Conservation (phyloP, 2,888 invertebrate species). For the Alloplasta piceator region DNA sequence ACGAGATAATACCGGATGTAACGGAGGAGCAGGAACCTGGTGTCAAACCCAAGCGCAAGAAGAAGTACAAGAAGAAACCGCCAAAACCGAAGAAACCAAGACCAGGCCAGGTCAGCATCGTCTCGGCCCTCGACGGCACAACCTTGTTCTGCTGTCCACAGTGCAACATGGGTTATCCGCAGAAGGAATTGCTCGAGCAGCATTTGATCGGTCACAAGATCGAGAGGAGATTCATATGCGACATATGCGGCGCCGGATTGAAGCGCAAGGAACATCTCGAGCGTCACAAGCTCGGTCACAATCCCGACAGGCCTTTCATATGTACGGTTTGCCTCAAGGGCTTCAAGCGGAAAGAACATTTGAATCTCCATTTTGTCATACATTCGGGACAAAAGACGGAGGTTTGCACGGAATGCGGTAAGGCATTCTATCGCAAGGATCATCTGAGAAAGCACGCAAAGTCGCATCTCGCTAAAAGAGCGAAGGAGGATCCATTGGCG, state of each 20-base stretch:
- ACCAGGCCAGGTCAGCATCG: conserved; percentile 91
- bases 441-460: conserved; percentile 92
- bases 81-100: conserved; percentile 91
- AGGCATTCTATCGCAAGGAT: conserved; percentile 92
- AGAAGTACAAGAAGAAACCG: conserved; percentile 92
- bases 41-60: conserved; percentile 87
- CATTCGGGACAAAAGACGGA: conserved; percentile 94
- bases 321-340: conserved; percentile 91
- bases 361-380: conserved; percentile 92
- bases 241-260: conserved; percentile 90
- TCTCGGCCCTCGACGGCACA: conserved; percentile 90
- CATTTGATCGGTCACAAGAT: conserved; percentile 92
- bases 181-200: conserved; percentile 91
- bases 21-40: conserved; percentile 79
- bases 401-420: conserved; percentile 90
- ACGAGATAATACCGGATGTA: conserved; percentile 84
- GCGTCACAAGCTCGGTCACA: conserved; percentile 91
- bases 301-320: conserved; percentile 91
- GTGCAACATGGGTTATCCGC: conserved; percentile 92
- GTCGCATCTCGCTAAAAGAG: conserved; percentile 90
- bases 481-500: conserved; percentile 87
- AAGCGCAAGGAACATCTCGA: conserved; percentile 92
- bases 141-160: conserved; percentile 92
- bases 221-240: conserved; percentile 91
- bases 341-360: conserved; percentile 92